Conservation (phyloP, 2,797 vertebrate species). For the Etheostoma nigrum region DNA sequence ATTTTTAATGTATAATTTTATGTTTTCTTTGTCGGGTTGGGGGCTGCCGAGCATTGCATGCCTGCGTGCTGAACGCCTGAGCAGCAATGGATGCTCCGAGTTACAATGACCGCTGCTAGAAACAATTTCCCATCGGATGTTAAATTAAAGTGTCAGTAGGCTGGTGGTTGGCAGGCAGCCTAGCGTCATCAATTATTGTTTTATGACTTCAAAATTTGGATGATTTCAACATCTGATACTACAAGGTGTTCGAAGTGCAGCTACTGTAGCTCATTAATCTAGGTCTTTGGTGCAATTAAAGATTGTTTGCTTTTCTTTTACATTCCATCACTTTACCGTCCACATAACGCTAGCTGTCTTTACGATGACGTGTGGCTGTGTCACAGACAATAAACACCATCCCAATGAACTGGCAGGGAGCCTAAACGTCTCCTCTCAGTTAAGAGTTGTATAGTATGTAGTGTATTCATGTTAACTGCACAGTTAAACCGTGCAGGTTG, state of each 20-base stretch:
- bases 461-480: background rate
- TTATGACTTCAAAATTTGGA: background rate
- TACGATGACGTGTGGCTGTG: fast-evolving
- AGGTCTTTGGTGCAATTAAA: background rate
- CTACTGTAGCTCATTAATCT: background rate
- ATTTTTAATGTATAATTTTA: too few relatives aligned
- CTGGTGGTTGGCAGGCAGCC: too few relatives aligned
- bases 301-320: background rate
- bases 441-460: background rate
- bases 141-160: background rate
- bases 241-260: too few relatives aligned
- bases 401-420: background rate
- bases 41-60: background rate
- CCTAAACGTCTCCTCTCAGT: background rate
- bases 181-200: background rate
- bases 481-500: fast-evolving
- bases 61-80: constrained; percentile 1
- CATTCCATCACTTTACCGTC: background rate
- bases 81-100: constrained; percentile 43
- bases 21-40: background rate
- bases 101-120: background rate
- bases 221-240: background rate
- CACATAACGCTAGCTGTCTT: too few relatives aligned
- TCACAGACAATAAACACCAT: background rate
- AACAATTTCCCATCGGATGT: background rate